These are phyloP conservation scores for Marcusenius ussheri DNA, from an alignment of 2,113 vertebrate genomes.

Conservation along the genomic window DNA sequence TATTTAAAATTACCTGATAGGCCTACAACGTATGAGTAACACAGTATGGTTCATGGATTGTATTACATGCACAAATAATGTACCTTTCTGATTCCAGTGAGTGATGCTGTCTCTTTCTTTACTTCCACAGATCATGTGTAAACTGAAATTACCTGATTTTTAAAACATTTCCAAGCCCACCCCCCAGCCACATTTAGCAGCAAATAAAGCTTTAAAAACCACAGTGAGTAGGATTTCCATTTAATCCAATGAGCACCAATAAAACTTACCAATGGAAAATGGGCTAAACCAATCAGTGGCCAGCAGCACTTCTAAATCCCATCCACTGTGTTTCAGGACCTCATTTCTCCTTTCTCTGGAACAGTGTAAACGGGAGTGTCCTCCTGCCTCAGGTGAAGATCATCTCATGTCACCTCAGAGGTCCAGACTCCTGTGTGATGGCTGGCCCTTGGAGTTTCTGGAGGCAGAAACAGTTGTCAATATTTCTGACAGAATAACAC, in stretches of 20 bases:
- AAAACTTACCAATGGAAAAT: background rate
- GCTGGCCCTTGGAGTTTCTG: background rate
- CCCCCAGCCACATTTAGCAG: no score
- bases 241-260: background rate
- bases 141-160: background rate
- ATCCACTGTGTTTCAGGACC: background rate
- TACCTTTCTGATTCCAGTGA: background rate
- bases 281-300: background rate
- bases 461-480: background rate
- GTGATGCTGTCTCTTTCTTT: background rate
- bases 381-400: background rate
- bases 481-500: background rate
- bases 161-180: background rate
- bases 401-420: background rate
- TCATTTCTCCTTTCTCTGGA: background rate
- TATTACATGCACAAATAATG: background rate
- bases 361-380: background rate
- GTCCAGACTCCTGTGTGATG: background rate
- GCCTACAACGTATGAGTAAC: background rate
- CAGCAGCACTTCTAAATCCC: background rate
- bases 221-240: background rate
- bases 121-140: background rate
- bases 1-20: background rate
- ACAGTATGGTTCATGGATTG: background rate
- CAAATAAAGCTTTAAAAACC: no score